Conservation (phyloP, 2,888 invertebrate species). For the Mythimna vitellina region DNA sequence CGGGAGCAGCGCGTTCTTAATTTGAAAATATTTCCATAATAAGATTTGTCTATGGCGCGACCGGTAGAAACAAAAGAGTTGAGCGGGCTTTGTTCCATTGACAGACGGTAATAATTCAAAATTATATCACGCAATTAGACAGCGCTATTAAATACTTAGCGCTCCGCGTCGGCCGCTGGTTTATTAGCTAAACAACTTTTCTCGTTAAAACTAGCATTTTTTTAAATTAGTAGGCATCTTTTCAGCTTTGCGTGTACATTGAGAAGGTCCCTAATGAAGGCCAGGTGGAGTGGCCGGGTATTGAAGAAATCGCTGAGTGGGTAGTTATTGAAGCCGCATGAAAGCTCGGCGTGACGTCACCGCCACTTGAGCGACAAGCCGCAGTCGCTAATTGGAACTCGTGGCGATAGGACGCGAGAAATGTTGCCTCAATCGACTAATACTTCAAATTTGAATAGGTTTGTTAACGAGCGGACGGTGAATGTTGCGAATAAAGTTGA, state of each 20-base stretch:
- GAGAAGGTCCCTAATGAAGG: constrained; percentile 87
- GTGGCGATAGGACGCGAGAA: constrained; percentile 88
- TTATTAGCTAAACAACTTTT: constrained; percentile 87
- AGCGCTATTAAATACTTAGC: constrained; percentile 68
- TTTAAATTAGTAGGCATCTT: constrained; percentile 84
- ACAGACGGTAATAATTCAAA: constrained; percentile 86
- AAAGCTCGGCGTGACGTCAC: constrained; percentile 89
- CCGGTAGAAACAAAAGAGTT: constrained; percentile 86
- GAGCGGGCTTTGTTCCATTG: constrained; percentile 83
- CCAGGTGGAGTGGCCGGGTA: constrained; percentile 88
- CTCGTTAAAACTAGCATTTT: constrained; percentile 86
- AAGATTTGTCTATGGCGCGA: constrained; percentile 90
- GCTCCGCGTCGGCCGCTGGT: constrained; percentile 40
- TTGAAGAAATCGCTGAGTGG: constrained; percentile 89
- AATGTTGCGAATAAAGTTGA: constrained; percentile 84
- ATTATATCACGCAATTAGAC: constrained; percentile 84
- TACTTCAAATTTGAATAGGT: constrained; percentile 89
- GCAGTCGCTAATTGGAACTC: constrained; percentile 90
- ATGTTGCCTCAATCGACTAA: constrained; percentile 89
- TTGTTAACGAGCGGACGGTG: constrained; percentile 88
- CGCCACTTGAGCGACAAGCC: constrained; percentile 86
- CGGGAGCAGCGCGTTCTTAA: constrained; percentile 90
- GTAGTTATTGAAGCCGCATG: constrained; percentile 89
- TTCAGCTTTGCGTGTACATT: constrained; percentile 83
- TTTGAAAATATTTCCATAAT: constrained; percentile 91